Conservation (phyloP, 2,113 vertebrate genomes). For the Myotis lucifugus region DNA sequence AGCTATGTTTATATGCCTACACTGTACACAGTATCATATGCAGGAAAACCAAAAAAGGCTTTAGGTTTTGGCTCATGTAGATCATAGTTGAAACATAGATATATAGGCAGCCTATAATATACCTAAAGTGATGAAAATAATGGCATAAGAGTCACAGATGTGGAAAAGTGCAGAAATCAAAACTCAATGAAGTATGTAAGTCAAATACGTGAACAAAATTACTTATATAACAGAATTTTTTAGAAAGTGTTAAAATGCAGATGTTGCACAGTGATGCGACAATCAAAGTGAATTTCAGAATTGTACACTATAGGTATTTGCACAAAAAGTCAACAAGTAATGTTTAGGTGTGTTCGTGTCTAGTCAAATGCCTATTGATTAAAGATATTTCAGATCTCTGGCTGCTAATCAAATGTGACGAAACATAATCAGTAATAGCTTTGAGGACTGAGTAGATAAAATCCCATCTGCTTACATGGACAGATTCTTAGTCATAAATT, state of each 20-base stretch:
- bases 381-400: slow-evolving; percentile 20
- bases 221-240: background rate
- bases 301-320: background rate
- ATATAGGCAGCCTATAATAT: background rate
- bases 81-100: background rate
- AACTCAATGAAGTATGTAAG: background rate
- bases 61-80: background rate
- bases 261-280: background rate
- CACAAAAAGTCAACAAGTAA: slow-evolving; percentile 8
- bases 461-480: background rate
- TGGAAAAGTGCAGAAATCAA: slow-evolving; percentile 36
- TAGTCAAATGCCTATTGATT: slow-evolving; percentile 33
- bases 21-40: background rate
- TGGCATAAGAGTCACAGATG: background rate
- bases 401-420: slow-evolving; percentile 36
- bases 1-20: background rate
- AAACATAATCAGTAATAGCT: background rate
- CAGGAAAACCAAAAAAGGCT: background rate
- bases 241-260: background rate
- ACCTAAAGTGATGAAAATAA: background rate
- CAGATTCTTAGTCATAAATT: slow-evolving; percentile 27
- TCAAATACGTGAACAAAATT: slow-evolving; percentile 14
- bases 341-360: slow-evolving; percentile 5
- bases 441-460: background rate
- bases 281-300: slow-evolving; percentile 41